Evolutionary conservation across 2,888 invertebrate genomes (phyloP).

Genomic region (Cosmia trapezina): DNA sequence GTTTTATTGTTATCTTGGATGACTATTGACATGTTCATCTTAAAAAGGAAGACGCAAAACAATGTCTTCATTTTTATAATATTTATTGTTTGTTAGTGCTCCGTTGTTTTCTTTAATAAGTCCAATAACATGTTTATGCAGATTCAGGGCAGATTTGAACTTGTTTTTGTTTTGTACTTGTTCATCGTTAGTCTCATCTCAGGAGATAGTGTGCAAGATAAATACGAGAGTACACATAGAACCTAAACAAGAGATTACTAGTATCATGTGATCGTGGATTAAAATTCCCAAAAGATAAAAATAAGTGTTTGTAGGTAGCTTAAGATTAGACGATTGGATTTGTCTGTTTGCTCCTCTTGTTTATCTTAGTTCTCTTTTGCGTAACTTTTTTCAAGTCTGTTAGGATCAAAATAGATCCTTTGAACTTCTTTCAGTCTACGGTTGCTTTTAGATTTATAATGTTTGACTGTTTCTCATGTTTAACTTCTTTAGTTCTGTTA

Average conservation of each 20-base stretch:
- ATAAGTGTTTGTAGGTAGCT: slow-evolving; percentile 28
- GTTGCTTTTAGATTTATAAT: slow-evolving; percentile 1
- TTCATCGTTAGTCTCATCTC: slow-evolving; percentile 17
- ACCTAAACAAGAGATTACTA: slow-evolving; percentile 34
- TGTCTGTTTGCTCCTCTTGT: slow-evolving; percentile 23
- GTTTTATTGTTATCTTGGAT: slow-evolving; percentile 10
- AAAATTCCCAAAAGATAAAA: slow-evolving; percentile 49
- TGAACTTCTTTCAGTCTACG: not conserved
- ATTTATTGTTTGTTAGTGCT: slow-evolving; percentile 5
- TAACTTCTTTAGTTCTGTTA: not conserved
- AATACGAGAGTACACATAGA: slow-evolving; percentile 20
- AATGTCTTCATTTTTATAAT: not conserved
- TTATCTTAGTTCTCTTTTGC: slow-evolving; percentile 18
- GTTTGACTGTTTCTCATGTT: not conserved
- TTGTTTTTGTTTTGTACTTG: slow-evolving; percentile 31
- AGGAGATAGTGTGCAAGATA: slow-evolving; percentile 33
- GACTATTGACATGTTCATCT: not conserved
- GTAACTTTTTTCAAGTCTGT: not conserved
- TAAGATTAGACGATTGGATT: slow-evolving; percentile 46
- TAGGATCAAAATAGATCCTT: not conserved
- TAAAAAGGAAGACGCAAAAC: not conserved
- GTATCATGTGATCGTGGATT: slow-evolving; percentile 49
- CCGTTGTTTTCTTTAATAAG: slow-evolving; percentile 11
- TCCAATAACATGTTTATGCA: slow-evolving; percentile 17
- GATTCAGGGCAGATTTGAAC: slow-evolving; percentile 14